Evolutionary conservation across 2,888 invertebrate genomes (phyloP), one percentile per base, ranked within the genome.

Genomic region (Phanerotoma sp.): DNA sequence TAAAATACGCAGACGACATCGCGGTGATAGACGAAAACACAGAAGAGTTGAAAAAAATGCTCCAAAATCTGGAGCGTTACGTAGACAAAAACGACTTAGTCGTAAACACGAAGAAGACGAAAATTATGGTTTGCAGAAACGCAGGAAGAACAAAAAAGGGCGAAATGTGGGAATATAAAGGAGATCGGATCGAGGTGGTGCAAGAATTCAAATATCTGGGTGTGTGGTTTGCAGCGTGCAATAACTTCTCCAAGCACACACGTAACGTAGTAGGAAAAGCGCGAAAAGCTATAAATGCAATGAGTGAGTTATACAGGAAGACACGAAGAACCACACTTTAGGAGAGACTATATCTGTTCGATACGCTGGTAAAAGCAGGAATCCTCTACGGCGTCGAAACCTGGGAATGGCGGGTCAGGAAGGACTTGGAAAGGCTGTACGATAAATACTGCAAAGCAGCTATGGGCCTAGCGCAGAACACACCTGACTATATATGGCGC

Each of bases 1-100:
- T 55, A 28, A 58, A 54, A 40, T 58, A 51, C 15, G 54, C 57
- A 15, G 51, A 57, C 3, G 54, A 57, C 21, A 42, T 54, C 1
- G 57, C 54, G 3, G 5, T 44, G 5, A 42, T 58, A n/a, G 49
- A 48, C 4, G 54, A 54, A 9, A 16, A 30, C 0, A 44, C 33
- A 18, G 30, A 21, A 18, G 49, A 35, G 5, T 5, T 58, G 30
- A 10, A 20, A 6, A 51, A 46, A 16, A 56, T 56, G 47, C 9
- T 56, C n/a, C 40, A 22, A 9, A 20, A 25, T 10, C 18, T 56
- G 16, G 51, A 51, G 25, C 41, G 11, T 11, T 47, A 20, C 9
- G 51, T 37, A 21, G 13, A 7, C 9, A 11, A n/a, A 16, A n/a
- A n/a, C 5, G 42, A 28, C 20, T 30, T 56, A 44, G 47, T 40